A percentile compares a stretch with the other conserved stretches of the same genome.
phyloP scores from a whole-genome alignment of 2,797 vertebrate species.

The Petrocephalus sullivani region DNA sequence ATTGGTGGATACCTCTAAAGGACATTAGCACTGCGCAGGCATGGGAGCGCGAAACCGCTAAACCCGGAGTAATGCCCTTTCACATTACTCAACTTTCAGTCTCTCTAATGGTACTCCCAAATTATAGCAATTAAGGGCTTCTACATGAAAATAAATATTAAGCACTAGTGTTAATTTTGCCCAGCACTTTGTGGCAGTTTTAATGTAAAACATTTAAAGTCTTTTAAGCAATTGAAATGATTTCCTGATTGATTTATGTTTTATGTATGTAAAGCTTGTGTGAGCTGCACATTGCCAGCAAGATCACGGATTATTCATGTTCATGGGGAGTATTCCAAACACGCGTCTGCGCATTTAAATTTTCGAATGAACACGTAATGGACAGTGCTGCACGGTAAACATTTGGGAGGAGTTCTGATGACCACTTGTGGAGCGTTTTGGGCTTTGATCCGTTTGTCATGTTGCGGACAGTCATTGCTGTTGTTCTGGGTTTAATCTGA shows the following conservation, averaged over 20 bases:
- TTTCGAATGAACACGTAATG: background rate
- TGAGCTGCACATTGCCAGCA: background rate
- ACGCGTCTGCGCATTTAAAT: background rate
- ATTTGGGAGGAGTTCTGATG: background rate
- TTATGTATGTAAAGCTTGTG: background rate
- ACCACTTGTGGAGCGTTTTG: background rate
- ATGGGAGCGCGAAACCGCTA: background rate
- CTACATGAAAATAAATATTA: background rate
- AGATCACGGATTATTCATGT: background rate
- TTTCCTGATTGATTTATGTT: background rate
- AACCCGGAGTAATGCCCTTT: background rate
- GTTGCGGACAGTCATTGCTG: background rate
- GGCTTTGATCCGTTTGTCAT: background rate
- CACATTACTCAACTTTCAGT: background rate
- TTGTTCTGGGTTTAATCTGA: background rate
- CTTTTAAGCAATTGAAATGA: background rate
- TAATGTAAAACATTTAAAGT: background rate
- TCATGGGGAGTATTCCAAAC: background rate
- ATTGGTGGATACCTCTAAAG: background rate
- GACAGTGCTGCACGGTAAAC: background rate
- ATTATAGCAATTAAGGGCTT: conserved; percentile 11
- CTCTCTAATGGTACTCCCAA: background rate
- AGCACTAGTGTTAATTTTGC: background rate
- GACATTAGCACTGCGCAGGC: background rate
- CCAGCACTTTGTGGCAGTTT: background rate